Base-by-base conservation (phyloP, 1,140 invertebrate genomes). In the Chymomyza costata region DNA sequence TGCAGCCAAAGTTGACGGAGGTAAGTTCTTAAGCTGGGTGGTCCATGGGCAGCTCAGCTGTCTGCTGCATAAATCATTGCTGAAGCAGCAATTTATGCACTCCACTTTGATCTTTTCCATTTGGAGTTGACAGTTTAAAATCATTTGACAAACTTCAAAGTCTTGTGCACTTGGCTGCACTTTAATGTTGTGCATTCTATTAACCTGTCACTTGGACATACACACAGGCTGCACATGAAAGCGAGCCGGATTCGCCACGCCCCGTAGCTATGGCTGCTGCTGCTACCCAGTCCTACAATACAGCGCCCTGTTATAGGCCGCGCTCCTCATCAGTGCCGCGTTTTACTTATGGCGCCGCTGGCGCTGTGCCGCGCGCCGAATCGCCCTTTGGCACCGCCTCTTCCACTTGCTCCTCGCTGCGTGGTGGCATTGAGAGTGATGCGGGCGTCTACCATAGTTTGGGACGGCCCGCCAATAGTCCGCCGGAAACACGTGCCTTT, bases 181-280 rank as follows among this genome's bases (percentile, higher is more conserved):
- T 52, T 61, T 31, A 32, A 45, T 47, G 37, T 32, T 25, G 21
- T 28, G 18, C 40, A 43, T 8, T 39, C 49, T 41, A 65, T 82
- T 62, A 69, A 80, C 57, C 51, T 59, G 65, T 74, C 61, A 69
- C 44, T 57, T 69, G 49, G 60, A 65, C 52, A 25, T 14, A 1
- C 19, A 10, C 32, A 18, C 64, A 85, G 83, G 65, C 69, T 48
- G 57, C 82, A 58, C 64, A 80, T 62, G 83, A 85, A 69, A 82
- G 58, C 55, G 83, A 85, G 63, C 73, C 81, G 21, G 83, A 85
- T 54, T 85, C 83, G 44, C 83, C 83, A 51, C 73, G 59, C 31
- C 43, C 52, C 25, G 38, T 25, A 19, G 17, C 35, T 10, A 17
- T 31, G 19, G 32, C 15, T 25, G 40, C 30, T 1, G 57, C 18